phyloP scores from a whole-genome alignment of 2,113 vertebrate species.

The Atractosteus spatula region DNA sequence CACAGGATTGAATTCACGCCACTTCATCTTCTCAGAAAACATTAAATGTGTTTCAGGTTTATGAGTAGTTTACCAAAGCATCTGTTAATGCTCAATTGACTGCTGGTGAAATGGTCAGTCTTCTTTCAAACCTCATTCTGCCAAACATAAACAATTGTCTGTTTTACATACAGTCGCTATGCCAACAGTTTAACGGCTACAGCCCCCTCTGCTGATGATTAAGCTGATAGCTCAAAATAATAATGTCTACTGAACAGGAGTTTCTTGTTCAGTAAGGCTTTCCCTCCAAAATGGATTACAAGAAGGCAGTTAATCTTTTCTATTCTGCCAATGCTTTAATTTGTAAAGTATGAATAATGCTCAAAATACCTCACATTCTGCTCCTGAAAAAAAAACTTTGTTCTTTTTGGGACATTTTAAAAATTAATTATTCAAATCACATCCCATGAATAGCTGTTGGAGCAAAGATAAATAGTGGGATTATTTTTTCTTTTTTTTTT shows the following conservation, averaged over 20 bases:
- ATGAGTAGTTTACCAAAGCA: too few relatives aligned
- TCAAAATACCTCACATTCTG: too few relatives aligned
- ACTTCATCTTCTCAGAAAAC: too few relatives aligned
- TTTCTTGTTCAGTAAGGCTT: background rate
- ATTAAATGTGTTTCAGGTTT: too few relatives aligned
- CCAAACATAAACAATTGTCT: slow-evolving; percentile 39
- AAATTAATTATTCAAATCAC: slow-evolving; percentile 24
- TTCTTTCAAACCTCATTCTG: slow-evolving; percentile 55
- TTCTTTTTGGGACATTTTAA: slow-evolving; percentile 17
- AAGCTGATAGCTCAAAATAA: slow-evolving; percentile 33
- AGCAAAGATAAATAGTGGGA: slow-evolving; percentile 38
- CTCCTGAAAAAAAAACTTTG: background rate
- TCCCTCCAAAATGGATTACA: background rate
- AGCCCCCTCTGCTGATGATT: slow-evolving; percentile 62
- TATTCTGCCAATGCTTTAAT: too few relatives aligned
- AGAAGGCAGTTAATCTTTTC: too few relatives aligned
- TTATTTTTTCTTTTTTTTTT: slow-evolving; percentile 36
- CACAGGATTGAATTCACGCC: too few relatives aligned
- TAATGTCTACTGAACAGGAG: background rate
- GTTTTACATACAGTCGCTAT: background rate
- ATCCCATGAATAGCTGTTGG: slow-evolving; percentile 32
- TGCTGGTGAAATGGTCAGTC: slow-evolving; percentile 55
- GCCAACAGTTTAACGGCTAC: slow-evolving; percentile 48
- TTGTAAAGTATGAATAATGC: too few relatives aligned
- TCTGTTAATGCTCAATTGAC: slow-evolving; percentile 31